Conservation (phyloP, 2,797 vertebrate genomes). For the Acomys russatus region DNA sequence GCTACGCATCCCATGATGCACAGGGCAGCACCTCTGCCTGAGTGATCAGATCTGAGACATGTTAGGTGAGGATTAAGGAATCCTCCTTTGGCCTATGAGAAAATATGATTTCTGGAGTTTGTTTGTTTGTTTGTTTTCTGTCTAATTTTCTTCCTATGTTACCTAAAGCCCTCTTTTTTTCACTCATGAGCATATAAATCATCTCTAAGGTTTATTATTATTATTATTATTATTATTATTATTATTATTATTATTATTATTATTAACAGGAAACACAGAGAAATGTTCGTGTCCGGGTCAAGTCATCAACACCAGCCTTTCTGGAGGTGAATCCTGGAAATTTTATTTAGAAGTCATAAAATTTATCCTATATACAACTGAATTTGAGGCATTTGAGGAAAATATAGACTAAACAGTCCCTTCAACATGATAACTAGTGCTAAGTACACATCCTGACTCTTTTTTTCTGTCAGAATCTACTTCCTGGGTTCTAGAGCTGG, state of each 20-base stretch:
- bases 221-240: too few species aligned
- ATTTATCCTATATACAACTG: background rate
- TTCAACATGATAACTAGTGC: background rate
- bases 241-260: too few species aligned
- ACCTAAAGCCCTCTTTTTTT: slow-evolving; percentile 35
- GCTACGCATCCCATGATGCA: background rate
- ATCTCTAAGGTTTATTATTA: background rate
- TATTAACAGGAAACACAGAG: background rate
- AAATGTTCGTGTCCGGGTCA: background rate
- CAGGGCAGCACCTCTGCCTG: background rate
- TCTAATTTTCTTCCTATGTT: background rate
- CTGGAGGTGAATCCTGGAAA: background rate
- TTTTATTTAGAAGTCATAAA: background rate
- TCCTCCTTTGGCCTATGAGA: background rate
- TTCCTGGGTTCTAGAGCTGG: background rate
- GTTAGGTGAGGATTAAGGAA: background rate
- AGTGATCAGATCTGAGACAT: background rate
- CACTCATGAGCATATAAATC: background rate
- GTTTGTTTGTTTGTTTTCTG: background rate
- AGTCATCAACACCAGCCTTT: background rate
- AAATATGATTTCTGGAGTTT: background rate
- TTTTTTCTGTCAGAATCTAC: background rate
- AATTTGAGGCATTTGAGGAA: background rate
- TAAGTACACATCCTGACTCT: background rate
- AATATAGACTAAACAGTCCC: background rate